phyloP scores from a whole-genome alignment of 2,113 vertebrate species.

The Microtus pennsylvanicus region DNA sequence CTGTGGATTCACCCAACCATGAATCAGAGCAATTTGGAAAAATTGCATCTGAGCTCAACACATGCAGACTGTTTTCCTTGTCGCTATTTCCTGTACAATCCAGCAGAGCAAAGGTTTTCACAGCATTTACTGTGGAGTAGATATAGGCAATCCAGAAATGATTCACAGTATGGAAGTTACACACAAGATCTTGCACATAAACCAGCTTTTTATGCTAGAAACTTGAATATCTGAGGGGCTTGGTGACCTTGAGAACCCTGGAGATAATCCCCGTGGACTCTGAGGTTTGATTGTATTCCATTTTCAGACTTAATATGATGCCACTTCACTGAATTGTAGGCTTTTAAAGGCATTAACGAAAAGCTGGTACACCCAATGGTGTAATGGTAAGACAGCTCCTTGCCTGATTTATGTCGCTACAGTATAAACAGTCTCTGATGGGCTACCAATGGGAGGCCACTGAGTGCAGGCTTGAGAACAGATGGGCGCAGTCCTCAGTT shows the following conservation, averaged over 20 bases:
- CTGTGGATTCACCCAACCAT: neutral
- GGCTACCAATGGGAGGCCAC: neutral
- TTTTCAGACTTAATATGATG: conserved; percentile 41
- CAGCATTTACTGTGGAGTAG: neutral
- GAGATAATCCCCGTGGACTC: neutral
- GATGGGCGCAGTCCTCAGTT: neutral
- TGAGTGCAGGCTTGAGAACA: conserved; percentile 15
- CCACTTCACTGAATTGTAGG: neutral
- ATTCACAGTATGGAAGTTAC: neutral
- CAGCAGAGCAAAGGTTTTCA: neutral
- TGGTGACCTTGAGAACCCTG: neutral
- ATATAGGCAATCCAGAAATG: neutral
- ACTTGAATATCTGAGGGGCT: neutral
- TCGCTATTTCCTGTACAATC: neutral
- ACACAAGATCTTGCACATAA: neutral
- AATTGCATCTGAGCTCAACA: neutral
- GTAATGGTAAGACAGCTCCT: neutral
- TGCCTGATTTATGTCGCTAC: neutral
- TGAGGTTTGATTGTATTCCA: neutral
- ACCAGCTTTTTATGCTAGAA: neutral
- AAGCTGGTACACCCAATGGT: neutral
- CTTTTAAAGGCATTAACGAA: neutral
- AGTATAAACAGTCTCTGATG: neutral
- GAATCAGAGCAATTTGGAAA: neutral
- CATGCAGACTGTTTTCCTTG: neutral